Conservation (phyloP, 2,888 invertebrate genomes). For the Drosophila robusta region DNA sequence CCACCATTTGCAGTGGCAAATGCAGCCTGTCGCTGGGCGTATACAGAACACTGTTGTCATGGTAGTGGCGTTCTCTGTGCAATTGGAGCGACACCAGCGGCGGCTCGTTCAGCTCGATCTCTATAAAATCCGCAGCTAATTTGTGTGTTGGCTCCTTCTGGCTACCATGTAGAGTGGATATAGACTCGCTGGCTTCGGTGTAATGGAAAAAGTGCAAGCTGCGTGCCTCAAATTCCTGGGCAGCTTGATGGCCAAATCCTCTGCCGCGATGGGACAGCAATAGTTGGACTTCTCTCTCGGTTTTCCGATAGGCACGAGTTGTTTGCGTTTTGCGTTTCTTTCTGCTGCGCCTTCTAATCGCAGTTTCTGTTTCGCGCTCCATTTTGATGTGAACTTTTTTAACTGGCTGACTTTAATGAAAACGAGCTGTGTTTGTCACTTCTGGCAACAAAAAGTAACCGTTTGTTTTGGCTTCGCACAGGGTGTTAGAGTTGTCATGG, state of each 20-base stretch:
- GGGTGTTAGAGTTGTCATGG: slow-evolving; percentile 32
- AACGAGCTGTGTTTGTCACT: neutral
- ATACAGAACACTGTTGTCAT: slow-evolving; percentile 63
- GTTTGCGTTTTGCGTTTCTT: slow-evolving; percentile 72
- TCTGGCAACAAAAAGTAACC: slow-evolving; percentile 9
- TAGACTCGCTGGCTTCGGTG: neutral
- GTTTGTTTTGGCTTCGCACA: slow-evolving; percentile 39
- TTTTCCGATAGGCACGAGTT: slow-evolving; percentile 72
- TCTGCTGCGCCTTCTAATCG: slow-evolving; percentile 25
- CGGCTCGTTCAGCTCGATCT: slow-evolving; percentile 79
- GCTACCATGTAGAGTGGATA: neutral
- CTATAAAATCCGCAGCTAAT: slow-evolving; percentile 79
- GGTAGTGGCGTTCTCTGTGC: slow-evolving; percentile 41
- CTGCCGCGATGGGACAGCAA: slow-evolving; percentile 56
- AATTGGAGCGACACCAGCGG: slow-evolving; percentile 50
- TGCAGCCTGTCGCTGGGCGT: slow-evolving; percentile 60
- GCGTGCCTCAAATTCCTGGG: slow-evolving; percentile 43
- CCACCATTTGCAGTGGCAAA: slow-evolving; percentile 47
- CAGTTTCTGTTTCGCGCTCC: slow-evolving; percentile 3
- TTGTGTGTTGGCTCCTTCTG: neutral
- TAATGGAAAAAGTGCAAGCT: slow-evolving; percentile 73
- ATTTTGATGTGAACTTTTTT: slow-evolving; percentile 1
- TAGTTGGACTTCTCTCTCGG: slow-evolving; percentile 75
- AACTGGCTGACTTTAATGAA: neutral
- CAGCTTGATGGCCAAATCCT: slow-evolving; percentile 1